These are phyloP conservation scores for Pasiphila rectangulata DNA, from an alignment of 2,888 invertebrate species.

Conservation along the genomic window DNA sequence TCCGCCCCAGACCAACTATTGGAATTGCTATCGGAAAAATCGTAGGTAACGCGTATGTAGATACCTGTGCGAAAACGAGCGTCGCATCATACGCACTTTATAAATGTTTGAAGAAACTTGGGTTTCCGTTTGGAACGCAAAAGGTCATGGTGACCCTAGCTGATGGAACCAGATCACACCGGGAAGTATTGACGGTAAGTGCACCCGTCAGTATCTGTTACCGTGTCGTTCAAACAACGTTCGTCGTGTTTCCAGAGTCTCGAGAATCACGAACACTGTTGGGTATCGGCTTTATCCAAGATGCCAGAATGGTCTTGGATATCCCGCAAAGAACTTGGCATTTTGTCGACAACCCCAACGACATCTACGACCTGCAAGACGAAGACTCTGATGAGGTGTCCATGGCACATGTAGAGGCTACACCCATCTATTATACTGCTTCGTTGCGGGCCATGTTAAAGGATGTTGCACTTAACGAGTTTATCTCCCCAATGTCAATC, in stretches of 20 bases:
- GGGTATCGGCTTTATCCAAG: slow-evolving; percentile 25
- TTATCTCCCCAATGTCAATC: background rate
- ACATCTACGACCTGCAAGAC: slow-evolving; percentile 16
- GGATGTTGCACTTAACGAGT: background rate
- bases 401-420: background rate
- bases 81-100: slow-evolving; percentile 23
- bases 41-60: slow-evolving; percentile 21
- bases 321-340: slow-evolving; percentile 22
- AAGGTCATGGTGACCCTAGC: slow-evolving; percentile 2
- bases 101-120: slow-evolving; percentile 7
- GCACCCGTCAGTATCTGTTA: slow-evolving; percentile 19
- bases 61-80: slow-evolving; percentile 19
- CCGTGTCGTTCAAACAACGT: slow-evolving; percentile 21
- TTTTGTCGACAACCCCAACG: slow-evolving; percentile 17
- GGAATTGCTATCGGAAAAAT: slow-evolving; percentile 20
- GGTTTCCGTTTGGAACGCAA: slow-evolving; percentile 1
- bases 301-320: slow-evolving; percentile 24
- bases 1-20: slow-evolving; percentile 22
- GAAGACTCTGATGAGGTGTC: slow-evolving; percentile 13
- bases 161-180: slow-evolving; percentile 10
- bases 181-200: slow-evolving; percentile 17
- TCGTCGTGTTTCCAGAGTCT: slow-evolving; percentile 25
- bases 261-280: slow-evolving; percentile 19
- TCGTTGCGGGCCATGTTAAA: background rate
- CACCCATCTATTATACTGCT: background rate